Evolutionary conservation across 2,797 vertebrate genomes (phyloP).

Genomic region (Brachymystax lenok): DNA sequence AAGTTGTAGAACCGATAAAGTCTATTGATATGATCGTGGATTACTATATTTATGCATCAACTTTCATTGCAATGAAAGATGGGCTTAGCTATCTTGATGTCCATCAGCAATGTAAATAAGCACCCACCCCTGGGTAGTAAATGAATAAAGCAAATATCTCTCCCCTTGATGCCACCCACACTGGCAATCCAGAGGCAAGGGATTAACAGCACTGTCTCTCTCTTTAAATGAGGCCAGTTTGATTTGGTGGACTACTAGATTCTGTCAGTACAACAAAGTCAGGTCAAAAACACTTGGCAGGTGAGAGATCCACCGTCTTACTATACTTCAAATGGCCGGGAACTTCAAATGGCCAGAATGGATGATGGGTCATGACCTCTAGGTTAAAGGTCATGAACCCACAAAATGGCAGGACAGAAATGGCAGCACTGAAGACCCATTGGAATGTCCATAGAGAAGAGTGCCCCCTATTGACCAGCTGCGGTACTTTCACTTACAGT

Average conservation of each 20-base stretch:
- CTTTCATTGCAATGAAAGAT: conserved; percentile 68
- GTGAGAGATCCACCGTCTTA: conserved; percentile 53
- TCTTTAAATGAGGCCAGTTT: conserved; percentile 39
- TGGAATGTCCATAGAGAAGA: conserved; percentile 51
- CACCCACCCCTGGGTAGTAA: conserved; percentile 45
- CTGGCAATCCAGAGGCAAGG: conserved; percentile 45
- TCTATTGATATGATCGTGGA: conserved; percentile 79
- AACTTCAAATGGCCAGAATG: conserved; percentile 33
- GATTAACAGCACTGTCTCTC: conserved; percentile 33
- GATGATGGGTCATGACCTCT: not conserved
- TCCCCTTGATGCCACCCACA: conserved; percentile 53
- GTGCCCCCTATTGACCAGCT: conserved; percentile 51
- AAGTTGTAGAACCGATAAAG: conserved; percentile 72
- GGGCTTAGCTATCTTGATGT: conserved; percentile 46
- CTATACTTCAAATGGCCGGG: conserved; percentile 45
- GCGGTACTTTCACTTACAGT: conserved; percentile 26
- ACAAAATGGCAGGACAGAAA: conserved; percentile 37
- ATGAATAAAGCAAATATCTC: conserved; percentile 55
- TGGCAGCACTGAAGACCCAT: conserved; percentile 48
- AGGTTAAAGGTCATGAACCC: not conserved
- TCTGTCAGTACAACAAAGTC: conserved; percentile 60
- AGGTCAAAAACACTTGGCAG: conserved; percentile 48
- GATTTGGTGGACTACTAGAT: conserved; percentile 50
- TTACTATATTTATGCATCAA: conserved; percentile 78
- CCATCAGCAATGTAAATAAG: conserved; percentile 54